Evolutionary conservation across 1,140 invertebrate genomes (phyloP), one percentile per base, ranked within the genome.

Genomic region (Maconellicoccus hirsutus): DNA sequence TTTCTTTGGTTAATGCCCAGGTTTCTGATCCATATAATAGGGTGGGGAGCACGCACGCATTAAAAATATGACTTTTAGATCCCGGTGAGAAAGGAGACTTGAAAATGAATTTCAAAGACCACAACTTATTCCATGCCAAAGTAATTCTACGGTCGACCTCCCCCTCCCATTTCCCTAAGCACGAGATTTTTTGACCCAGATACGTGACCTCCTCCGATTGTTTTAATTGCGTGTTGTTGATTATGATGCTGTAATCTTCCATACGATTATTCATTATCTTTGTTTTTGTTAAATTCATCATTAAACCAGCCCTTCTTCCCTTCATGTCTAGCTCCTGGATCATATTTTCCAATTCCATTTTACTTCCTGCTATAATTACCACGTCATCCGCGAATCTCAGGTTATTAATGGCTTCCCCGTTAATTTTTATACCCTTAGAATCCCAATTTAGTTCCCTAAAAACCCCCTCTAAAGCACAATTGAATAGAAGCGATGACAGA

Each of bases 351-450:
- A 61, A 1, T 33, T 72, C 69, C 1, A 66, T 61, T 19, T 10
- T 59, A 7, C 14, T 70, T 69, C 75, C 71, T 22, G 73, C 70
- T 19, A 76, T 63, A 23, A 78, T 23, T 10, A 79, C 73, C 66
- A 78, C 42, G 59, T 79, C 77, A 72, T 79, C 77, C 8, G 77
- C 77, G 59, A 79, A 79, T 14, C 77, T 73, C 70, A 79, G 72
- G 72, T 79, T 74, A 61, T 22, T 75, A 38, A 76, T 71, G 14
- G 72, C 39, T 71, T 77, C 71, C 25, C 76, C 73, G 70, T 78
- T 74, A 21, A 76, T 75, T 29, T 75, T 76, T 16, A 76, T 74
- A 63, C 74, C 76, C 10, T 70, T 70, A 14, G 73, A 26, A 0
- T 70, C 23, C 69, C 72, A 74, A 25, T 74, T 73, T 74, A 75